Percentiles rank a stretch among this genome's conserved stretches.
Evolutionary conservation across 2,797 vertebrate genomes (phyloP).

Genomic region (Danio choprae): DNA sequence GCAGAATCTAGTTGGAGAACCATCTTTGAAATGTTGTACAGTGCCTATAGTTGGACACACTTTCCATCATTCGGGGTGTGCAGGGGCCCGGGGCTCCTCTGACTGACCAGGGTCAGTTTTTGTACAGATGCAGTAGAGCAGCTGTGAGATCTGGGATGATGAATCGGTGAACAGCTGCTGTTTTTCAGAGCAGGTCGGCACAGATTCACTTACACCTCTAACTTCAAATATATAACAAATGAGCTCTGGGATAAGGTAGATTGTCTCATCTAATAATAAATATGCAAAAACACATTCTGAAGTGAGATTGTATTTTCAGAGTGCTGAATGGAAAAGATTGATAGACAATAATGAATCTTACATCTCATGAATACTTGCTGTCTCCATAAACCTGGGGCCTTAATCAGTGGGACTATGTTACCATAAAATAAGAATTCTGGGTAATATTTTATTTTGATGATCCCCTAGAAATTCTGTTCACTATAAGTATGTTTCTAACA

Average conservation of each 20-base stretch:
- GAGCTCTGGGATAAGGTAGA: slow-evolving; percentile 10
- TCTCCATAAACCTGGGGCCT: not conserved
- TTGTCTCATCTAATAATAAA: slow-evolving; percentile 6
- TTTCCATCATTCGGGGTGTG: not conserved
- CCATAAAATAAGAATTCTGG: no score
- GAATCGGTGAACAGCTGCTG: slow-evolving; percentile 33
- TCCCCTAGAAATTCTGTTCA: no score
- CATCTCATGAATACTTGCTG: not conserved
- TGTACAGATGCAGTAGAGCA: slow-evolving; percentile 1
- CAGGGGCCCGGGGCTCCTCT: not conserved
- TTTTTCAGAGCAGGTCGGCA: not conserved
- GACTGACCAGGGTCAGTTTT: not conserved
- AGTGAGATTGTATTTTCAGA: not conserved
- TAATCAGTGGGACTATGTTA: not conserved
- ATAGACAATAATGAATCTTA: not conserved
- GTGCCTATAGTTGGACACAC: not conserved
- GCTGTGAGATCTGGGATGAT: slow-evolving; percentile 26
- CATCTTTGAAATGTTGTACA: not conserved
- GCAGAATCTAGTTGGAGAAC: not conserved
- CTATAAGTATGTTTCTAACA: no score
- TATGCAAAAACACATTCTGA: not conserved
- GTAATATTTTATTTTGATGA: no score
- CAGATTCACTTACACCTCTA: slow-evolving; percentile 35
- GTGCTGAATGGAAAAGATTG: slow-evolving; percentile 21
- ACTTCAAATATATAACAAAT: slow-evolving; percentile 26